Evolutionary conservation across 2,888 invertebrate species (phyloP).

Genomic region (Palloptera scutellata): DNA sequence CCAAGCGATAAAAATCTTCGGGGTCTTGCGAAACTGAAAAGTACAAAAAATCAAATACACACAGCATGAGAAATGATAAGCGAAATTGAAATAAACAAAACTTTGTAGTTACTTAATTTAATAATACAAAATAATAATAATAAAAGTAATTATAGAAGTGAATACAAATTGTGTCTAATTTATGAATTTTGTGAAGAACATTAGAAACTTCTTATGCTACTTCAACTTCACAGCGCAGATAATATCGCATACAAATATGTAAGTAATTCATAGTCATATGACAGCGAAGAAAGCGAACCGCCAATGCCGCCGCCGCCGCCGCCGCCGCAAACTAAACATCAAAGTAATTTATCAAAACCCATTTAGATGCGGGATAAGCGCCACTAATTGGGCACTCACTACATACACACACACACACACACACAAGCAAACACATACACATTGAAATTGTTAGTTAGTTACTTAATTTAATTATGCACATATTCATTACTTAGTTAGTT

Average conservation of each 20-base stretch:
- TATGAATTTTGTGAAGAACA: neutral
- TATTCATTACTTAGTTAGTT: too few species aligned
- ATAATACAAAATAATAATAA: neutral
- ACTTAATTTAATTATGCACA: too few species aligned
- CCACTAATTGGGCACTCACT: constrained; percentile 26
- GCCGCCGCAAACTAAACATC: constrained; percentile 13
- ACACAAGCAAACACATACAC: too few species aligned
- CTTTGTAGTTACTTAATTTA: neutral
- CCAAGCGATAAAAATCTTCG: constrained; percentile 73
- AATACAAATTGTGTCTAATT: too few species aligned
- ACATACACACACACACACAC: too few species aligned
- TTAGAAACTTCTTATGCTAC: neutral
- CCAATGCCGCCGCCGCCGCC: constrained; percentile 1
- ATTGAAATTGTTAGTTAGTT: too few species aligned
- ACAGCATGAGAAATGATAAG: constrained; percentile 1
- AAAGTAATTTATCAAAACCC: constrained; percentile 27
- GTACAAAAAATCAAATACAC: constrained; percentile 8
- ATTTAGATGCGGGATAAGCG: constrained; percentile 29
- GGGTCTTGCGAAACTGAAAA: constrained; percentile 58
- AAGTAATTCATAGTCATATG: neutral
- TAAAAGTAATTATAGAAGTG: constrained; percentile 1
- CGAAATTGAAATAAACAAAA: neutral
- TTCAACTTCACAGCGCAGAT: too few species aligned
- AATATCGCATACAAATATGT: too few species aligned
- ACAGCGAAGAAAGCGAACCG: neutral